Conservation (phyloP, 2,888 invertebrate genomes). For the Chrysomela aeneicollis region DNA sequence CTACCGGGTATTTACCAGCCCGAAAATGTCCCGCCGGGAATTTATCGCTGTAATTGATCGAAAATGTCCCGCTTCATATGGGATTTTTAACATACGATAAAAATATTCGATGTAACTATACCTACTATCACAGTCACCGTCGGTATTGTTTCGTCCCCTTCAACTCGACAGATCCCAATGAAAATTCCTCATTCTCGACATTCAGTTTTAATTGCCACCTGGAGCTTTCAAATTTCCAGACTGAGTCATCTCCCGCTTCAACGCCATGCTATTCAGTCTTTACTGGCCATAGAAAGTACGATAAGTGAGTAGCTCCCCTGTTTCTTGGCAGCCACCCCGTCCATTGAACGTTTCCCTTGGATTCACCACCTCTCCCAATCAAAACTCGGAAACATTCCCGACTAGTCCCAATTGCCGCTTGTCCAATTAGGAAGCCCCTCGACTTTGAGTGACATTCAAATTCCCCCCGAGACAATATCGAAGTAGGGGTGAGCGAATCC, state of each 20-base stretch:
- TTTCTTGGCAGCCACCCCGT: not conserved
- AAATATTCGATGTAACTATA: no score
- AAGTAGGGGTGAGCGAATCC: not conserved
- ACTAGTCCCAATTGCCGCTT: not conserved
- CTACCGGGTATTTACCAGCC: no score
- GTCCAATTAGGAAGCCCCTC: not conserved
- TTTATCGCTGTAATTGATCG: no score
- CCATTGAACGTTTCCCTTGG: not conserved
- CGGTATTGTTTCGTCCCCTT: no score
- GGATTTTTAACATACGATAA: no score
- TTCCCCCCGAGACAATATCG: not conserved
- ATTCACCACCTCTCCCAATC: not conserved
- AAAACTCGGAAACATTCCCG: not conserved
- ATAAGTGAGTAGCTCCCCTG: not conserved
- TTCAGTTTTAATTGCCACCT: not conserved
- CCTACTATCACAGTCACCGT: no score
- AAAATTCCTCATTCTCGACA: no score
- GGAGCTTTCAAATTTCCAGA: not conserved
- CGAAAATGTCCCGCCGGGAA: no score
- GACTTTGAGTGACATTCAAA: not conserved
- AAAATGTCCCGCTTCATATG: no score
- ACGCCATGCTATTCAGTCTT: not conserved
- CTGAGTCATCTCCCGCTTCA: not conserved
- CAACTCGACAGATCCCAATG: no score
- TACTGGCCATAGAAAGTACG: not conserved